Evolutionary conservation across 2,113 vertebrate species (phyloP).

Genomic region (Octodon degus): DNA sequence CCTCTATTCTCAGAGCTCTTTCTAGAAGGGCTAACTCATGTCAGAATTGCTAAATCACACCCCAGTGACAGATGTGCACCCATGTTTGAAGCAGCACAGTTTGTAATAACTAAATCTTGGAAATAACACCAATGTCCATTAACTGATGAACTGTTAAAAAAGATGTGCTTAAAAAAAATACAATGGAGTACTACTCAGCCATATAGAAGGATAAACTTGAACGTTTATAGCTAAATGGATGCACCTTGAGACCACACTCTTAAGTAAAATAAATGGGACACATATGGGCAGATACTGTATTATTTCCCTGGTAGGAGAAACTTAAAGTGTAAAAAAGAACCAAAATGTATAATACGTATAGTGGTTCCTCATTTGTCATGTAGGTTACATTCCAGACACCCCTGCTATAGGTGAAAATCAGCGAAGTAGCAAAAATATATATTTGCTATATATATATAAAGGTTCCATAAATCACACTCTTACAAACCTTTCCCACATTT

Average conservation of each 20-base stretch:
- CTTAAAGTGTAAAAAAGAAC: neutral
- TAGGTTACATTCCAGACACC: too few species aligned
- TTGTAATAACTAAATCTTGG: neutral
- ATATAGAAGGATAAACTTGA: neutral
- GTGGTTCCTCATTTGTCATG: too few species aligned
- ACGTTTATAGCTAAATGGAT: neutral
- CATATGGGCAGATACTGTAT: neutral
- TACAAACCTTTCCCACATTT: too few species aligned
- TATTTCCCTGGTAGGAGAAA: neutral
- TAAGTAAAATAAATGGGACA: neutral
- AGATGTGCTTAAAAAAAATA: neutral
- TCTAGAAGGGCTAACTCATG: neutral
- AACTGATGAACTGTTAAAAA: neutral
- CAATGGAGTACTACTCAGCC: neutral
- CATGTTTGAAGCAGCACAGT: neutral
- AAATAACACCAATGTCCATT: neutral
- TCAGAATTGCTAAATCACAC: neutral
- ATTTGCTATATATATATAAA: too few species aligned
- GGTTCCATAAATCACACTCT: too few species aligned
- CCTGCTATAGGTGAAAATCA: too few species aligned
- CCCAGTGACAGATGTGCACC: neutral
- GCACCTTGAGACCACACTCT: neutral
- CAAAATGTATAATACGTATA: neutral
- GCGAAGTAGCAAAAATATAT: too few species aligned
- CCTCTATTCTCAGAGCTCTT: neutral